Base-by-base conservation (phyloP, 37 sponge, comb jelly and placozoan species). In the Amphimedon queenslandica region DNA sequence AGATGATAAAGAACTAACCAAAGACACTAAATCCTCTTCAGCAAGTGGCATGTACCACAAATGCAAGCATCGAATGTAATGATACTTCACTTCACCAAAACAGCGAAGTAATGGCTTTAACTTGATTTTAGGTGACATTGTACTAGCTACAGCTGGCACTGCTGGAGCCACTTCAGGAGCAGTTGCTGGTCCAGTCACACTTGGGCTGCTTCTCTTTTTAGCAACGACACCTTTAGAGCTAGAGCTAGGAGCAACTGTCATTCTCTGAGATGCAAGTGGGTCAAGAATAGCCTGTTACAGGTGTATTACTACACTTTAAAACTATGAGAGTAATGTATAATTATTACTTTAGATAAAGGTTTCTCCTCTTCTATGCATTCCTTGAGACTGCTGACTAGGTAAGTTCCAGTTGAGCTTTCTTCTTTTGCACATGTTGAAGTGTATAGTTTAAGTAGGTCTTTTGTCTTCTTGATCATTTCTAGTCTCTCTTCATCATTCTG, bases 11-110 rank as follows among this genome's bases (percentile, higher is more conserved):
- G 2, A 23, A 57, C 61, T 20, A 56, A 84, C 83, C 64, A 82
- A 55, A 23, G 77, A 5, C 13, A 82, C 83, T 13, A 75, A 58
- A 34, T 34, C 64, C 16, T 82, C 83, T 61, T 82, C 83, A 2
- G 61, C 23, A 2, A 76, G 69, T 11, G 40, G 53, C 33, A 82
- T 21, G 20, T 74, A 27, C 83, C 83, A 82, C 18, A 75, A 37
- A 40, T 82, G 64, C 29, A 82, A 58, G 24, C 70, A 68, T 24
- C 77, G 56, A 35, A 82, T 40, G 64, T 25, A 76, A 43, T 1
- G 33, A 24, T 82, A 82, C 27, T 76, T 42, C 21, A 40, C 38
- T 33, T 75, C 71, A 27, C 5, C 5, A 64, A 57, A 67, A 2
- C 70, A 68, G 33, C 60, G 42, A 2, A 61, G 30, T 63, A 82